A percentile compares a stretch with the other conserved stretches of the same genome.
Evolutionary conservation across 2,113 vertebrate species (phyloP).

Genomic region (Bambusicola thoracicus): DNA sequence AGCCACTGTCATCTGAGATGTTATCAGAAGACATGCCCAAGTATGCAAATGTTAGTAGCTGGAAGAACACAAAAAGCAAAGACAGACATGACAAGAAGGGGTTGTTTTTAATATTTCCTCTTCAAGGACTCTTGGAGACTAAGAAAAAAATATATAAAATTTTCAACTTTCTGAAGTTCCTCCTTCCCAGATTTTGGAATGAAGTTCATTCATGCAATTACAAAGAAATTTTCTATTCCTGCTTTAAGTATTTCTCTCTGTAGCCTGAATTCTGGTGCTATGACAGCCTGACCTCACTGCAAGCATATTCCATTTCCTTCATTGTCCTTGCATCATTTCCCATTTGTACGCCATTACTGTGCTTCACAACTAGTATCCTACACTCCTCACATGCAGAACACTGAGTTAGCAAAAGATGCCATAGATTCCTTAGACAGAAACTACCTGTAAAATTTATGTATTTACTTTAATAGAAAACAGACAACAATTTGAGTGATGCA

Average conservation of each 20-base stretch:
- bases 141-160: not conserved
- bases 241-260: not conserved
- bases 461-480: conserved; percentile 40
- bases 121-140: not conserved
- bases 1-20: not conserved
- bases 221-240: not conserved
- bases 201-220: not conserved
- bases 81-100: not conserved
- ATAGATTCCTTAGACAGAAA: not conserved
- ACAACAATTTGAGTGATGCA: not conserved
- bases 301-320: not conserved
- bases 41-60: not conserved
- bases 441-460: conserved; percentile 10
- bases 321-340: not conserved
- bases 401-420: not conserved
- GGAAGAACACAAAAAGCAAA: not conserved
- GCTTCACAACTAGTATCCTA: not conserved
- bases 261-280: not conserved
- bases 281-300: not conserved
- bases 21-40: not conserved
- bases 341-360: not conserved
- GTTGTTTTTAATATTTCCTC: not conserved
- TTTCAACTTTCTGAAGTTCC: not conserved
- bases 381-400: not conserved
- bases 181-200: not conserved